A percentile compares a stretch with the other conserved stretches of the same genome.
These are phyloP conservation scores for Eilema depressum DNA, from an alignment of 2,888 invertebrate genomes.

Conservation along the genomic window DNA sequence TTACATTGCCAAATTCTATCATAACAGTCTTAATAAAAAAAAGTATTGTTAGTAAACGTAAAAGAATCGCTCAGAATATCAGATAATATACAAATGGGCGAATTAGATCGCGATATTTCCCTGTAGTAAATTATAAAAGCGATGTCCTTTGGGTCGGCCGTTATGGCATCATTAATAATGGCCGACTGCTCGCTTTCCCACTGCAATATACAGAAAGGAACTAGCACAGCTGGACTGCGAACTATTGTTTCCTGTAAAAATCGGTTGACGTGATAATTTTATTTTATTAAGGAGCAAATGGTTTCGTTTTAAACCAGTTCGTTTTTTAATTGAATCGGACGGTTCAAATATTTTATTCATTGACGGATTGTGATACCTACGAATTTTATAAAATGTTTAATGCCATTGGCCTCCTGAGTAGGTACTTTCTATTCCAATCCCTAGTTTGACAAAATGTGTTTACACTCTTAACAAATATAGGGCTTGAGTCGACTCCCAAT, in stretches of 20 bases:
- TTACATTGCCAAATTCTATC: background rate
- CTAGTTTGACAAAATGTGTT: background rate
- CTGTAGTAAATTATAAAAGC: constrained; percentile 78
- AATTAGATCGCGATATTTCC: constrained; percentile 80
- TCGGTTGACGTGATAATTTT: constrained; percentile 35
- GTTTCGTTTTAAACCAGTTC: background rate
- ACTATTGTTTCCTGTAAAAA: constrained; percentile 56
- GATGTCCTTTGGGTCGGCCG: constrained; percentile 69
- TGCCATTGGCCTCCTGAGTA: background rate
- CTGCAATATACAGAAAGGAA: constrained; percentile 68
- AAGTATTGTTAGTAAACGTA: constrained; percentile 25
- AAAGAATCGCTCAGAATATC: constrained; percentile 45
- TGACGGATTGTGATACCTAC: too few relatives aligned
- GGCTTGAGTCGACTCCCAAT: background rate
- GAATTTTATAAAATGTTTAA: too few relatives aligned
- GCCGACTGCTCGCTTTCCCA: constrained; percentile 36
- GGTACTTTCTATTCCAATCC: background rate
- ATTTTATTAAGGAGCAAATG: background rate
- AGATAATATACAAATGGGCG: constrained; percentile 69
- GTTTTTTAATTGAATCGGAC: background rate
- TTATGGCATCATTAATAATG: constrained; percentile 53
- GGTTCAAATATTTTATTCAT: background rate
- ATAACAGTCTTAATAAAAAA: background rate
- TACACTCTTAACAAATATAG: background rate
- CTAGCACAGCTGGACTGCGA: constrained; percentile 55